Evolutionary conservation across 2,888 invertebrate genomes (phyloP).

Genomic region (Drosophila helvetica): DNA sequence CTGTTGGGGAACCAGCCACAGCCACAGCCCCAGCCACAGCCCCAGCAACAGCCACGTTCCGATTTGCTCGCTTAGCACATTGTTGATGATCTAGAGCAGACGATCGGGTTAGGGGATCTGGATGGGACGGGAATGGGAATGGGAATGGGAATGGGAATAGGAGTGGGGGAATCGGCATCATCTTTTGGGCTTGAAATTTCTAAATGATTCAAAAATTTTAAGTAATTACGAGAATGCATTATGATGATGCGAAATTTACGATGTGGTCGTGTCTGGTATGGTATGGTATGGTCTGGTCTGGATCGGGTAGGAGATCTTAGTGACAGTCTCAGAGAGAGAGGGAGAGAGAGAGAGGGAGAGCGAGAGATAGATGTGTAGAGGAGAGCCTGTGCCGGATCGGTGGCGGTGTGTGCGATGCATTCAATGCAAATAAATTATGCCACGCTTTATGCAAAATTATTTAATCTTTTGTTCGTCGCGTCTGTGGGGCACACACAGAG

Average conservation of each 20-base stretch:
- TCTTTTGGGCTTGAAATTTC: constrained; percentile 71
- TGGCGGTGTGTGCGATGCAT: constrained; percentile 79
- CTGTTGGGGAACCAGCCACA: background rate
- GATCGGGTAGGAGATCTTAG: background rate
- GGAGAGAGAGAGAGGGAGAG: background rate
- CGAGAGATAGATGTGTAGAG: constrained; percentile 12
- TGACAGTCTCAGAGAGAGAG: background rate
- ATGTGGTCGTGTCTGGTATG: constrained; percentile 55
- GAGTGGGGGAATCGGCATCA: constrained; percentile 42
- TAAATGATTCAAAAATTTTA: constrained; percentile 83
- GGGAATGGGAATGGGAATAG: too few species aligned
- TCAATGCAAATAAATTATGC: constrained; percentile 81
- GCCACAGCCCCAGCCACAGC: too few species aligned
- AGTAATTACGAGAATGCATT: constrained; percentile 81
- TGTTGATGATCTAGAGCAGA: constrained; percentile 73
- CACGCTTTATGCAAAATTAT: constrained; percentile 81
- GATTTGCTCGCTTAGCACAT: constrained; percentile 64
- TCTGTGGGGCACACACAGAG: constrained; percentile 27
- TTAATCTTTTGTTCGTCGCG: constrained; percentile 81
- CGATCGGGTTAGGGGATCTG: constrained; percentile 21
- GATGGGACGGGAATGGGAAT: background rate
- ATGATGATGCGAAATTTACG: constrained; percentile 80
- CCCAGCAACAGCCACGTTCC: constrained; percentile 26
- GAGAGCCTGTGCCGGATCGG: constrained; percentile 66
- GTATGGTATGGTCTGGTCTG: background rate